phyloP scores from a whole-genome alignment of 2,888 invertebrate species.

The Nomada goodeniana region DNA sequence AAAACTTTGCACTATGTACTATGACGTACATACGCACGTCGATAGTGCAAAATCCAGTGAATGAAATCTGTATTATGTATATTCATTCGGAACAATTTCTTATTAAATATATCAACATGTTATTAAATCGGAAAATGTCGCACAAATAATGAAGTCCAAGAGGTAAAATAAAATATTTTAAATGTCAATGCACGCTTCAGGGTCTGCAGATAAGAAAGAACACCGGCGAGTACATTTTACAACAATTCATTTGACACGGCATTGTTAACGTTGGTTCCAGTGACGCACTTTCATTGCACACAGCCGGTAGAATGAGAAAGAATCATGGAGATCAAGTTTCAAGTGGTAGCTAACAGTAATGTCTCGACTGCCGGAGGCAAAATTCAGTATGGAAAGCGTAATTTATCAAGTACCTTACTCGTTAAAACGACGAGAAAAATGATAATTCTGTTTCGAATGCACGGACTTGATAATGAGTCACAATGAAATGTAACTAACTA shows the following conservation, averaged over 20 bases:
- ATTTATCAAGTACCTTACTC: neutral
- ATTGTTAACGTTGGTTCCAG: constrained; percentile 21
- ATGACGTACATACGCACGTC: no score
- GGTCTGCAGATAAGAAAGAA: constrained; percentile 9
- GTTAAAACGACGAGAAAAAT: neutral
- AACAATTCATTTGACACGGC: constrained; percentile 22
- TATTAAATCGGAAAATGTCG: no score
- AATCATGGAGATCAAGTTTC: constrained; percentile 10
- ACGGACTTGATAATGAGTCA: no score
- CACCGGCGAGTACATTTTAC: constrained; percentile 11
- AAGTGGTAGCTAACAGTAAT: constrained; percentile 14
- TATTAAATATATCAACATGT: no score
- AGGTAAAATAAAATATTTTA: no score
- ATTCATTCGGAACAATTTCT: no score
- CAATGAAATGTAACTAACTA: no score
- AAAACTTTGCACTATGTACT: no score
- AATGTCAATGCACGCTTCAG: constrained; percentile 6
- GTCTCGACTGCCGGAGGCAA: constrained; percentile 17
- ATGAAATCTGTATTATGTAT: no score
- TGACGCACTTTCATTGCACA: neutral
- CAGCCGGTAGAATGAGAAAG: constrained; percentile 3
- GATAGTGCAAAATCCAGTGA: no score
- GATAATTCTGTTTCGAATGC: no score
- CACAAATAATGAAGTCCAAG: no score
- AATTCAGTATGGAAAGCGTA: neutral